Conservation (phyloP, 2,113 vertebrate species). For the Halichoerus grypus region DNA sequence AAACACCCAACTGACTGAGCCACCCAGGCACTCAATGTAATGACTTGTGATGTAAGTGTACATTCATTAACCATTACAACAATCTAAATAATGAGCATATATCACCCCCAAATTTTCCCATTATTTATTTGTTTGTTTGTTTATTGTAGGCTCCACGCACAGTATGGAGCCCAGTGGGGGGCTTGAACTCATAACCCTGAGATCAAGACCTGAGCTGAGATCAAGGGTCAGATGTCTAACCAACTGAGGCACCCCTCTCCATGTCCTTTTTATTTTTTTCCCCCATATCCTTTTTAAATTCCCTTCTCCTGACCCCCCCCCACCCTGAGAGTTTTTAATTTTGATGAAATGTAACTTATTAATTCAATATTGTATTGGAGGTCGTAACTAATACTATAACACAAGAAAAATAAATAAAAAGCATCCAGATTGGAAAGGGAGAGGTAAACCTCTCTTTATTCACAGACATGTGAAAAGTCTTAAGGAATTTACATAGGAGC, state of each 20-base stretch:
- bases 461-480: not conserved
- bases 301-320: not conserved
- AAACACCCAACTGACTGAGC: too few relatives aligned
- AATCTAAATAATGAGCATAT: not conserved
- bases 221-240: not conserved
- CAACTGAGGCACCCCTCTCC: too few relatives aligned
- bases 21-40: too few relatives aligned
- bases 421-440: not conserved
- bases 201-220: not conserved
- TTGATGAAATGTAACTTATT: not conserved
- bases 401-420: not conserved
- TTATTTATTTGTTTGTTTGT: not conserved
- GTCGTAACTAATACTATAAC: not conserved
- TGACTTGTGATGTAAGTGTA: not conserved
- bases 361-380: not conserved
- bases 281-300: not conserved
- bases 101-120: not conserved
- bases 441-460: not conserved
- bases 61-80: not conserved
- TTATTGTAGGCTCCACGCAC: not conserved
- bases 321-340: not conserved
- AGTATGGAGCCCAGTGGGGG: not conserved
- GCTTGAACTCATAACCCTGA: not conserved
- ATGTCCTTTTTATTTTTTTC: too few relatives aligned
- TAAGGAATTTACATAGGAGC: not conserved